Percentiles rank a stretch among this genome's conserved stretches.
Conservation (phyloP, 2,888 invertebrate genomes). For the Rhingia rostrata region DNA sequence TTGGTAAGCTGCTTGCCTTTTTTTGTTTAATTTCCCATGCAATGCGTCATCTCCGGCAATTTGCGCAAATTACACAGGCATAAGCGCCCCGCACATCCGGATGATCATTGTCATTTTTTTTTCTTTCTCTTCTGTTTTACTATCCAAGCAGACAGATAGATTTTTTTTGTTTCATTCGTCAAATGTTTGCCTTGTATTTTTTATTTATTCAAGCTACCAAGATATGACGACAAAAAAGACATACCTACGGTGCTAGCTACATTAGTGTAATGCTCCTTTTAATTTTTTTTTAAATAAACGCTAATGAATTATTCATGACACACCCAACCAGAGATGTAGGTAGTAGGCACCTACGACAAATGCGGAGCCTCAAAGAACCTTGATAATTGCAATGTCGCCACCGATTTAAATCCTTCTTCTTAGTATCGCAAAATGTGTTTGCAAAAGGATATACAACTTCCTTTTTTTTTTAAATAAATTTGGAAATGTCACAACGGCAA, state of each 20-base stretch:
- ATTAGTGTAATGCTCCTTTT: constrained; percentile 51
- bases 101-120: constrained; percentile 36
- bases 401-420: constrained; percentile 51
- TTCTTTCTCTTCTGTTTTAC: not conserved
- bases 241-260: constrained; percentile 60
- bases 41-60: constrained; percentile 68
- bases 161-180: constrained; percentile 6
- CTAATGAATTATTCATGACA: constrained; percentile 70
- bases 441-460: constrained; percentile 64
- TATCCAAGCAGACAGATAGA: not conserved
- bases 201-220: constrained; percentile 30
- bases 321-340: constrained; percentile 21
- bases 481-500: too few species aligned
- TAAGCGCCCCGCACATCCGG: constrained; percentile 68
- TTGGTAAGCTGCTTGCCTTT: constrained; percentile 39
- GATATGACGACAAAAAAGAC: constrained; percentile 32
- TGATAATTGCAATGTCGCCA: constrained; percentile 57
- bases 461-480: constrained; percentile 25
- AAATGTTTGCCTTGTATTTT: constrained; percentile 22
- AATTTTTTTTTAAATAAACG: constrained; percentile 39
- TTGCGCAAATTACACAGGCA: constrained; percentile 66
- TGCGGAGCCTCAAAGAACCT: constrained; percentile 52
- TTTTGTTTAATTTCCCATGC: constrained; percentile 63
- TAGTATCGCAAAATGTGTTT: constrained; percentile 46
- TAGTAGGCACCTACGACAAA: constrained; percentile 4